Conservation (phyloP, 2,113 vertebrate genomes). For the Nannobrachium achirus region DNA sequence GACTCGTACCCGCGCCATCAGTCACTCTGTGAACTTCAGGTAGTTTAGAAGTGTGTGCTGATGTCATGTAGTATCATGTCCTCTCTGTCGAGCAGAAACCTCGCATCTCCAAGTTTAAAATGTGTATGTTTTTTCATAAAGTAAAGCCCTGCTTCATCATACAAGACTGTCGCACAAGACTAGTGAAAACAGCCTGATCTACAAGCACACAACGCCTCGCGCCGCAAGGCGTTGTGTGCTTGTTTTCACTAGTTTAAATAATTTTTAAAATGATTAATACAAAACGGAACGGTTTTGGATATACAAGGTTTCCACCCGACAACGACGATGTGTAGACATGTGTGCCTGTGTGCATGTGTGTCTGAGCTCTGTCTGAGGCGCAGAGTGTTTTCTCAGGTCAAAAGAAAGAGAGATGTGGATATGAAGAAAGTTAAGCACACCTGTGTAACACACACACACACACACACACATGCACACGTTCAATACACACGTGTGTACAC, state of each 20-base stretch:
- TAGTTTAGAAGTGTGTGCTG: conserved; percentile 45
- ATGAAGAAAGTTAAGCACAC: conserved; percentile 72
- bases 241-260: too few relatives aligned
- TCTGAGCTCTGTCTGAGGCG: conserved; percentile 52
- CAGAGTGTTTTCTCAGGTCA: conserved; percentile 67
- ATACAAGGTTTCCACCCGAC: too few relatives aligned
- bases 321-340: conserved; percentile 37
- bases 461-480: neutral
- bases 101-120: too few relatives aligned
- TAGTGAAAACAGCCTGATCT: too few relatives aligned
- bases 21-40: conserved; percentile 27
- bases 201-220: too few relatives aligned
- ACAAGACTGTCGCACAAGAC: too few relatives aligned
- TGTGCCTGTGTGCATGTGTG: conserved; percentile 21
- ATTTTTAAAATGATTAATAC: too few relatives aligned
- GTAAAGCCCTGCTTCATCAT: too few relatives aligned
- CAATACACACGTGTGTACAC: neutral
- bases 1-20: neutral
- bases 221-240: too few relatives aligned
- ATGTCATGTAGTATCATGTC: conserved; percentile 24
- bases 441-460: conserved; percentile 51
- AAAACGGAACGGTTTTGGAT: too few relatives aligned
- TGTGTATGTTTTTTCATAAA: too few relatives aligned
- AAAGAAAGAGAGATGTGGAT: conserved; percentile 48
- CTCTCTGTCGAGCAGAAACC: too few relatives aligned